These are phyloP conservation scores for Netelia melanura DNA, from an alignment of 2,888 invertebrate species.

Conservation along the genomic window DNA sequence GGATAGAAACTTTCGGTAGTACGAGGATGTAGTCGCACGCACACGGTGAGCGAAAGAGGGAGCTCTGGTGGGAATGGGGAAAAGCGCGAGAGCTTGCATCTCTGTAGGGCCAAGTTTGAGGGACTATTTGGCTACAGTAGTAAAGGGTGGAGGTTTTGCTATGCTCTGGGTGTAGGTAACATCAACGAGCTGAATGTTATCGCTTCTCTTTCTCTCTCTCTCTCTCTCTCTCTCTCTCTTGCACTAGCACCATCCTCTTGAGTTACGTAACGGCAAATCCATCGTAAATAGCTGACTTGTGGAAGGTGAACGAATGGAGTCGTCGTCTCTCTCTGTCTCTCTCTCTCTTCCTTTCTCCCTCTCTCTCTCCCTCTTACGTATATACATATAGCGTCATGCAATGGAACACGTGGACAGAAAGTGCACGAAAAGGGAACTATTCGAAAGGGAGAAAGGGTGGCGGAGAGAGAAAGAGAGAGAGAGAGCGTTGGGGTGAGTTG, in stretches of 20 bases:
- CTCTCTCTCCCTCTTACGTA: neutral
- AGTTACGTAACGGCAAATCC: conserved; percentile 72
- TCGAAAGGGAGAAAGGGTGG: neutral
- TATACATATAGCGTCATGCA: conserved; percentile 1
- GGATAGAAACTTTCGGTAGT: conserved; percentile 40
- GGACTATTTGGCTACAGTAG: conserved; percentile 53
- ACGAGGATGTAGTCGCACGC: conserved; percentile 10
- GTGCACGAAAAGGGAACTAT: conserved; percentile 2
- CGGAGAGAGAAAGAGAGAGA: conserved; percentile 2
- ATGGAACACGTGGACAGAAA: neutral
- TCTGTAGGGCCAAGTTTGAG: conserved; percentile 44
- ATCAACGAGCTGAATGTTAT: conserved; percentile 24
- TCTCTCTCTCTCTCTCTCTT: neutral
- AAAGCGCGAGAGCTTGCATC: conserved; percentile 23
- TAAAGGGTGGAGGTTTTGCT: conserved; percentile 26
- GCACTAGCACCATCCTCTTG: conserved; percentile 38
- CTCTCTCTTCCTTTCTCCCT: neutral
- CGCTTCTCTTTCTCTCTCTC: neutral
- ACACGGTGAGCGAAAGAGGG: neutral
- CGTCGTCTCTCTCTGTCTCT: neutral
- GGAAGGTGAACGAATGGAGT: conserved; percentile 37
- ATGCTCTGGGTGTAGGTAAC: conserved; percentile 16
- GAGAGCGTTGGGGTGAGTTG: conserved; percentile 30
- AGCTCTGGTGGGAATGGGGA: conserved; percentile 7
- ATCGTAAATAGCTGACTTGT: conserved; percentile 71